These are phyloP conservation scores for Chanos chanos DNA, from an alignment of 2,797 vertebrate genomes.

Conservation along the genomic window DNA sequence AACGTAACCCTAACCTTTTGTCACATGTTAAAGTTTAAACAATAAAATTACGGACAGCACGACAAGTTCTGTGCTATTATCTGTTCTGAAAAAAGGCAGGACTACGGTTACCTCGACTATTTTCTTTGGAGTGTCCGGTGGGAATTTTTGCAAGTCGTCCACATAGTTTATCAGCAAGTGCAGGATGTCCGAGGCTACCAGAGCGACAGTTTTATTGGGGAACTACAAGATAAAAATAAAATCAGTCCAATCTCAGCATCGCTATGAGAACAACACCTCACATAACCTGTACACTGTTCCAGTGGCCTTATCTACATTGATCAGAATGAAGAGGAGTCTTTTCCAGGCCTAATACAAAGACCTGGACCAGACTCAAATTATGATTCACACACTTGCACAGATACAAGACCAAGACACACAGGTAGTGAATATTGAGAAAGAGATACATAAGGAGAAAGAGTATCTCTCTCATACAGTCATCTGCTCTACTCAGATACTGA, in stretches of 20 bases:
- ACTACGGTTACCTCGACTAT: slow-evolving; percentile 85
- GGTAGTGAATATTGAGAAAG: not conserved
- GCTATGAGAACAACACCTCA: no score
- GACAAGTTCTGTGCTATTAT: no score
- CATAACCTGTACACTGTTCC: no score
- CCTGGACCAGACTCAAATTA: not conserved
- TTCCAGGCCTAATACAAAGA: slow-evolving; percentile 34
- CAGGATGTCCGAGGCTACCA: slow-evolving; percentile 93
- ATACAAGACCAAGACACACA: not conserved
- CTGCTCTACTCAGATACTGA: no score
- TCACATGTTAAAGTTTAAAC: no score
- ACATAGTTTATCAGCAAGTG: slow-evolving; percentile 91
- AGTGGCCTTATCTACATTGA: no score
- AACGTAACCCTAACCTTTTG: no score
- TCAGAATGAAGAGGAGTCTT: no score
- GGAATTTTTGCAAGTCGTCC: slow-evolving; percentile 87
- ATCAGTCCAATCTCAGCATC: no score
- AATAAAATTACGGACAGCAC: not conserved
- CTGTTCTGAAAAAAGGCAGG: no score
- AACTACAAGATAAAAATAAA: slow-evolving; percentile 72
- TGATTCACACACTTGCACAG: not conserved
- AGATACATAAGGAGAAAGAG: not conserved
- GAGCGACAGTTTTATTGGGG: slow-evolving; percentile 93
- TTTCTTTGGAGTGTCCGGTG: slow-evolving; percentile 89
- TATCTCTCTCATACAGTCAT: no score